Evolutionary conservation across 2,797 vertebrate genomes (phyloP).

Genomic region (Poeciliopsis gracilis): DNA sequence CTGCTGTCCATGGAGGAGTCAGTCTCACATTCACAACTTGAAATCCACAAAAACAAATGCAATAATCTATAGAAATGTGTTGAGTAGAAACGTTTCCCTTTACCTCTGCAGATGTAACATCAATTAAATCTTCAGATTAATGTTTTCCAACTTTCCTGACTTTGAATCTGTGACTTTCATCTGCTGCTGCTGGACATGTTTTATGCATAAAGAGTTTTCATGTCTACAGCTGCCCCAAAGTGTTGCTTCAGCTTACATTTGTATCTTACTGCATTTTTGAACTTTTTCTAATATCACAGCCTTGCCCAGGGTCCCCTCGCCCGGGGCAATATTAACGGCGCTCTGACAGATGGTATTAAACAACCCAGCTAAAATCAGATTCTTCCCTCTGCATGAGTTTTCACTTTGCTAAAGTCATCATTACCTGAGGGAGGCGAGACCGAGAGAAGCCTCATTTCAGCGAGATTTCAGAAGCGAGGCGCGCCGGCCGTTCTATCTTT

Average conservation of each 20-base stretch:
- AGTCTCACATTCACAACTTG: not conserved
- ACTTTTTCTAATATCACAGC: constrained; percentile 63
- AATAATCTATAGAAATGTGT: not conserved
- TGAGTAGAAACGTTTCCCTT: not conserved
- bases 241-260: constrained; percentile 61
- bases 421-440: constrained; percentile 65
- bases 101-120: not conserved
- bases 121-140: constrained; percentile 19
- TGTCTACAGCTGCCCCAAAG: constrained; percentile 54
- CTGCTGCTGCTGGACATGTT: constrained; percentile 27
- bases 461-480: constrained; percentile 58
- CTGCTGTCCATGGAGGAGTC: not conserved
- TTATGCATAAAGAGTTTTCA: constrained; percentile 50
- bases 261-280: constrained; percentile 53
- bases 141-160: constrained; percentile 20
- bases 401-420: constrained; percentile 74
- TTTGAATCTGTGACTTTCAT: constrained; percentile 30
- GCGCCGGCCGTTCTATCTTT: constrained; percentile 64
- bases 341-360: constrained; percentile 72
- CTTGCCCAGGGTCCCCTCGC: constrained; percentile 47
- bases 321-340: constrained; percentile 66
- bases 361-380: constrained; percentile 73
- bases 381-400: constrained; percentile 65
- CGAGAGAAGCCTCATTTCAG: constrained; percentile 70
- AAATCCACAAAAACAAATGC: not conserved